Conservation (phyloP, 2,797 vertebrate genomes). For the Cuculus canorus region DNA sequence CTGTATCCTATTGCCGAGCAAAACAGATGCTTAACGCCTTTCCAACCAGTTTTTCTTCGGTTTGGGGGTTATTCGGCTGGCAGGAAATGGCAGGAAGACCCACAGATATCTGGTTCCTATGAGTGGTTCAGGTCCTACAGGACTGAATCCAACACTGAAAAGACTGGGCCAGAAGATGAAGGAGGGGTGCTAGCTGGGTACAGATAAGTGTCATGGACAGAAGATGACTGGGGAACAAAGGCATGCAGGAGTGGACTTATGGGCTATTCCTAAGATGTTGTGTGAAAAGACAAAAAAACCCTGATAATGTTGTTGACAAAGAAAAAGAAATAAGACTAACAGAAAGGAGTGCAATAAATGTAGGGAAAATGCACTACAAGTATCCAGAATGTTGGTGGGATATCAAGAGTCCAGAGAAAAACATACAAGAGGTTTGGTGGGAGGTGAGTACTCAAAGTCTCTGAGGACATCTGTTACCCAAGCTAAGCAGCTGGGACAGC, state of each 20-base stretch:
- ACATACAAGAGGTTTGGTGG: not conserved
- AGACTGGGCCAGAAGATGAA: not conserved
- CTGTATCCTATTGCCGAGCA: not conserved
- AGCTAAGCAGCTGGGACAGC: not conserved
- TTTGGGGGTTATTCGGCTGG: not conserved
- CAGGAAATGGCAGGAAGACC: not conserved
- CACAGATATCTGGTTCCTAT: not conserved
- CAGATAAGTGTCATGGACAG: not conserved
- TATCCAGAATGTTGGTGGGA: not conserved
- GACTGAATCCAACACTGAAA: not conserved
- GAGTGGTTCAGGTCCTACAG: not conserved
- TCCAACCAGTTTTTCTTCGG: not conserved
- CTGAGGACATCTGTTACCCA: not conserved
- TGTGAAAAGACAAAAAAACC: not conserved
- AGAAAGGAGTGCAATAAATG: not conserved
- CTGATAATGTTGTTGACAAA: not conserved
- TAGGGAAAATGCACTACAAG: not conserved
- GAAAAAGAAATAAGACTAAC: not conserved
- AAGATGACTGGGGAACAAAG: not conserved
- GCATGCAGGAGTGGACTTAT: not conserved
- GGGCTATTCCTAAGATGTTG: not conserved
- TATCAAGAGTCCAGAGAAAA: not conserved
- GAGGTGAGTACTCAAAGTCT: not conserved
- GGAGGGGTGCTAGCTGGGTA: not conserved
- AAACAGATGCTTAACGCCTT: not conserved